Evolutionary conservation across 2,888 invertebrate genomes (phyloP), one percentile per base, ranked within the genome.

Genomic region (Molanna angustata): DNA sequence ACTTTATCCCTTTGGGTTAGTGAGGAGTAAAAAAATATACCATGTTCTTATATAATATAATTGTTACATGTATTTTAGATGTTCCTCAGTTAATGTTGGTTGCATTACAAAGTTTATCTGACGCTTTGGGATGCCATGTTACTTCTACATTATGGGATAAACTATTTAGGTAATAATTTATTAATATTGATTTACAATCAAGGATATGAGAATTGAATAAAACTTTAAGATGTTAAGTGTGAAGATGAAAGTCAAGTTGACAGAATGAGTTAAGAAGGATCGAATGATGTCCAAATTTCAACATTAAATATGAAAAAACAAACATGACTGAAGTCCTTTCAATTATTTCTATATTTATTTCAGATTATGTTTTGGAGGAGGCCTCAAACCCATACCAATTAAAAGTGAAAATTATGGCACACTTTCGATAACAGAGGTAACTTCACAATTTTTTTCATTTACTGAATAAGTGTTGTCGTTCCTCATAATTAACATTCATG

Each of bases 111-210:
- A 86, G 84, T 65, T 73, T 91, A 51, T 85, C 87, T 1, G 90
- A 90, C 64, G 86, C 87, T 16, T 69, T 91, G 43, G 87, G 88
- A 2, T 86, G 85, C 49, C 88, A 90, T 61, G 86, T 88, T 0
- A 84, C 86, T 0, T 80, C 84, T n/a, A 88, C 88, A 6, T 83
- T 84, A 9, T 91, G 90, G 90, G 91, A 91, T 67, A 84, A 85
- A 65, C 78, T 73, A 62, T 77, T 77, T 62, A 74, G 76, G 76
- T 76, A 63, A 44, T 27, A 27, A 11, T 27, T 27, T 27, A 7
- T 27, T 27, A 27, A 27, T 27, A 7, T 27, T 7, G 11, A 7
- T 27, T 7, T 11, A 7, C 27, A 27, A 27, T 27, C 6, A 27
- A 27, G 11, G n/a, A n/a, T n/a, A n/a, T n/a, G n/a, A n/a, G n/a